Percentiles rank a stretch among this genome's conserved stretches.
Conservation (phyloP, 2,797 vertebrate species). For the Eulemur rubriventer region DNA sequence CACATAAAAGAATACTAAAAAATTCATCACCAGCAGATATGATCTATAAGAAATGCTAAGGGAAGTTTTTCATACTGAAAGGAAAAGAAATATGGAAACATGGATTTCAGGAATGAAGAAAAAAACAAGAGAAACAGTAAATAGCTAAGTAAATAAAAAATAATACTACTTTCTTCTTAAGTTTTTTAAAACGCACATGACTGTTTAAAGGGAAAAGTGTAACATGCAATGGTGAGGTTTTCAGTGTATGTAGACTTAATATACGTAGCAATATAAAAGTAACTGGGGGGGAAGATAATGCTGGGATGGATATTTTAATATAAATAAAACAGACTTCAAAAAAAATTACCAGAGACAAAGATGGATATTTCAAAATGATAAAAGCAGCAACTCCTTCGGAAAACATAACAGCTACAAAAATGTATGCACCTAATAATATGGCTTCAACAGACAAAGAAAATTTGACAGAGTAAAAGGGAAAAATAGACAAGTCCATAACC, state of each 20-base stretch:
- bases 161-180: background rate
- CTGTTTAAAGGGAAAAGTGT: background rate
- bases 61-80: background rate
- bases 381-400: background rate
- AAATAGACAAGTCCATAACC: background rate
- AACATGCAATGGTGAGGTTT: background rate
- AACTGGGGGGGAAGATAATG: background rate
- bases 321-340: background rate
- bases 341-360: background rate
- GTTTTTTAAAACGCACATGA: background rate
- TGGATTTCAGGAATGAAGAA: background rate
- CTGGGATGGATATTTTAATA: background rate
- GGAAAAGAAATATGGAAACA: background rate
- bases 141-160: background rate
- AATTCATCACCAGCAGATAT: background rate
- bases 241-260: background rate
- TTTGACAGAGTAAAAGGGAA: background rate
- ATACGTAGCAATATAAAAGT: background rate
- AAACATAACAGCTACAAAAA: background rate
- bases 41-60: background rate
- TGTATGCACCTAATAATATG: background rate
- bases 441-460: conserved; percentile 25
- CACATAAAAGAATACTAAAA: background rate
- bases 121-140: background rate
- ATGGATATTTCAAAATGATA: background rate